Percentiles rank a stretch among this genome's conserved stretches.
Evolutionary conservation across 2,797 vertebrate species (phyloP).

Genomic region (Tympanoctomys barrerae): DNA sequence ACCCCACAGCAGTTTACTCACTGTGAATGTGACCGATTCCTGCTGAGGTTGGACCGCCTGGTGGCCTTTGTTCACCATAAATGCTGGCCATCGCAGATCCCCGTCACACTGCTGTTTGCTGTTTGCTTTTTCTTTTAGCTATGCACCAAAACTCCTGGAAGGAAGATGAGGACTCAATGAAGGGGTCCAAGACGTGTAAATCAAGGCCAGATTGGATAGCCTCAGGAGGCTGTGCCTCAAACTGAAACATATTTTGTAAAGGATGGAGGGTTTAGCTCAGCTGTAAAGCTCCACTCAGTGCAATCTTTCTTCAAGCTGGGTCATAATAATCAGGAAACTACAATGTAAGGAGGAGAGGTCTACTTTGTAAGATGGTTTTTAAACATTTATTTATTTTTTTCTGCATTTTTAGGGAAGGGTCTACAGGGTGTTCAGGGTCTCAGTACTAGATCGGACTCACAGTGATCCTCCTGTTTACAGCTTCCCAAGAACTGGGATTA

Average conservation of each 20-base stretch:
- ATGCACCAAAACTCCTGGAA: not conserved
- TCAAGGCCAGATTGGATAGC: not conserved
- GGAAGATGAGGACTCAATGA: fast-evolving
- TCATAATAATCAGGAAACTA: not conserved
- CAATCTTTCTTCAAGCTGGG: not conserved
- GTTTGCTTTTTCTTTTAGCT: not conserved
- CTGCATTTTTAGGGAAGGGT: too few relatives aligned
- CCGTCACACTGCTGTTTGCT: not conserved
- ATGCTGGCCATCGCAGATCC: not conserved
- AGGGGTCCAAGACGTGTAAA: not conserved
- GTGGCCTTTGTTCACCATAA: not conserved
- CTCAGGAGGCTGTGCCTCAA: not conserved
- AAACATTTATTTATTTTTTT: too few relatives aligned
- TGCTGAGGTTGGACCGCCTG: too few relatives aligned
- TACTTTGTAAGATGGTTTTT: not conserved
- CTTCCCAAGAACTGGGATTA: too few relatives aligned
- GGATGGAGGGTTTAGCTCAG: not conserved
- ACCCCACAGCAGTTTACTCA: not conserved
- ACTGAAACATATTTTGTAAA: not conserved
- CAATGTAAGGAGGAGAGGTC: not conserved
- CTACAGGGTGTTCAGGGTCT: too few relatives aligned
- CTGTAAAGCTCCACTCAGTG: not conserved
- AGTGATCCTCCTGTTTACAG: too few relatives aligned
- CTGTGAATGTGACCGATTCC: not conserved
- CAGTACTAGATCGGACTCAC: too few relatives aligned